Conservation (phyloP, 2,888 invertebrate genomes). For the Pediacus dermestoides region DNA sequence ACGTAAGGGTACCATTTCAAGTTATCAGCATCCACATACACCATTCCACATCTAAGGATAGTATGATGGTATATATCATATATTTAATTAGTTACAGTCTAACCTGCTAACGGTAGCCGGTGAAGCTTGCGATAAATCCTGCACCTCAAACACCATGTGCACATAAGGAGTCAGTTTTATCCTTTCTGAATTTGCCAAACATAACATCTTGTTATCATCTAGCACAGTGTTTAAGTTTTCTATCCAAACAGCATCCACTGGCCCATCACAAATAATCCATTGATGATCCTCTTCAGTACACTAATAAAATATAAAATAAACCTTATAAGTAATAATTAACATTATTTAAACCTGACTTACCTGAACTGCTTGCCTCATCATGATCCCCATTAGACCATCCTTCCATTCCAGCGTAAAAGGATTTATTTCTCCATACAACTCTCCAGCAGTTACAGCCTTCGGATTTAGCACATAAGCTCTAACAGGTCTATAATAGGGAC, state of each 20-base stretch:
- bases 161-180: conserved; percentile 86
- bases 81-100: conserved; percentile 6
- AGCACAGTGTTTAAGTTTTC: conserved; percentile 91
- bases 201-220: conserved; percentile 92
- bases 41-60: conserved; percentile 71
- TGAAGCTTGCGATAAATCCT: conserved; percentile 83
- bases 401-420: conserved; percentile 83
- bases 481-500: conserved; percentile 67
- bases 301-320: conserved; percentile 41
- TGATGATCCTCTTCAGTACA: conserved; percentile 68
- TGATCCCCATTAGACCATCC: conserved; percentile 78
- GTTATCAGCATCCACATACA: conserved; percentile 82
- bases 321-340: too few species aligned
- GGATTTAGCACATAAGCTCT: conserved; percentile 81
- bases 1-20: conserved; percentile 78
- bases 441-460: conserved; percentile 82
- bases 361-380: conserved; percentile 59
- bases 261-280: conserved; percentile 90
- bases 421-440: conserved; percentile 85
- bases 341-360: conserved; percentile 38
- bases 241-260: conserved; percentile 91
- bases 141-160: conserved; percentile 85
- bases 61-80: conserved; percentile 2
- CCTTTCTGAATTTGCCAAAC: conserved; percentile 85
- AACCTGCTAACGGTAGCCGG: conserved; percentile 80